Evolutionary conservation across 2,888 invertebrate genomes (phyloP), one percentile per base, ranked within the genome.

Genomic region (Cabera pusaria): DNA sequence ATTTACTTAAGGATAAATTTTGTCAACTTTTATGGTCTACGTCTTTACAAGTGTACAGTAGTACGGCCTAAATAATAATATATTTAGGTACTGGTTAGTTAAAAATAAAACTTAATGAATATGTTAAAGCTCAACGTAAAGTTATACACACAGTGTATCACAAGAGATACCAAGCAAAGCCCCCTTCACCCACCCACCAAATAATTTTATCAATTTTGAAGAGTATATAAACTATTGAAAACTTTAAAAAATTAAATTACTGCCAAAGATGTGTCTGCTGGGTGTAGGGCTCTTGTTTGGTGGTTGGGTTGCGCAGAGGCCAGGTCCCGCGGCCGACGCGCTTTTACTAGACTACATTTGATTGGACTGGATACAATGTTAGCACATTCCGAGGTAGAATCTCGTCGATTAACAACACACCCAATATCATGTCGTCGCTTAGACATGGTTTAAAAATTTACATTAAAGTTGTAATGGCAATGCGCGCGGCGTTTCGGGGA

Each of bases 181-280:
- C 89, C 86, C 88, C 83, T 86, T 84, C 87, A 87, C 89, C 90
- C 90, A 90, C 81, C 90, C 90, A 90, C 90, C 90, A 90, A 90
- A 87, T 76, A 59, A 59, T 65, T 57, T 67, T 49, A 44, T 62
- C 39, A 82, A 81, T 83, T 80, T 82, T 61, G 68, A 74, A 72
- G 56, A 34, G 34, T 24, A 26, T 4, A 8, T 34, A n/a, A 34
- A 31, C 38, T 18, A 11, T 37, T 42, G 33, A 19, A 39, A 49
- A 39, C 6, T 44, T 23, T 31, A 42, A 40, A 42, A 45, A 44
- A 37, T 38, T 45, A 41, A 32, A 32, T 49, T 47, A 57, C 45
- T 55, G 67, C 73, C 77, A 71, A 77, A 73, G 56, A 47, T 63
- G 42, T 56, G 62, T 69, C 60, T 69, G 72, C 70, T 83, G 88